Base-by-base conservation (phyloP, 30 jellyfish, hydroid and myxozoan genomes). In the Hydractinia echinata region DNA sequence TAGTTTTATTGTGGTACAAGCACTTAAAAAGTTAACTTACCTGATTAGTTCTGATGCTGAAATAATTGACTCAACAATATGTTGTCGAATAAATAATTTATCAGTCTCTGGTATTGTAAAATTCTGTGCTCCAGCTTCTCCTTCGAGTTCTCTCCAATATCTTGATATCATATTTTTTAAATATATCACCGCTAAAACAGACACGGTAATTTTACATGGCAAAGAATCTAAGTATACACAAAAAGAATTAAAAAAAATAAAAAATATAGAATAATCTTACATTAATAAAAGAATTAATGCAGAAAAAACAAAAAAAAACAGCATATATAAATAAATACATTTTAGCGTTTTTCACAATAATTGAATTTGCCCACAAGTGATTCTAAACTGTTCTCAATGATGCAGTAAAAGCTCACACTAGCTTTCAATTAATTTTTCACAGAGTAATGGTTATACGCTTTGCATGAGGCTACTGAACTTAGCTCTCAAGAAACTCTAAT, bases 11-110 rank as follows among this genome's bases (percentile, higher is more conserved):
- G 44, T 1, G 2, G 44, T 30, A 30, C 44, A 30, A 30, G 44
- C 44, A 30, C 44, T 30, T 30, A 16, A 58, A 58, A 16, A 58
- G 19, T 11, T 21, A 50, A 8, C 87, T 77, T 61, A 85, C 97
- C 97, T 91, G 84, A 91, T 62, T 14, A 85, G 92, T 62, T 91
- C 97, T 14, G 89, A 81, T 14, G 97, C 97, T 51, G 88, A 86
- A 11, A 87, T 85, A 6, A 91, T 83, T 18, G 97, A 94, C 83
- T 91, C 97, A 76, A 91, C 95, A 78, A 91, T 86, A 66, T 86
- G 76, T 16, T 91, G 93, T 53, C 86, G 89, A 11, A 91, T 62
- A 19, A 89, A 67, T 53, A 66, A 78, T 79, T 91, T 91, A 64
- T 91, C 97, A 58, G 82, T 94, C 61, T 83, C 95, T 53, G 97